A percentile compares a stretch with the other conserved stretches of the same genome.
Evolutionary conservation across 2,113 vertebrate genomes (phyloP).

Genomic region (Mormyrus iriodes): DNA sequence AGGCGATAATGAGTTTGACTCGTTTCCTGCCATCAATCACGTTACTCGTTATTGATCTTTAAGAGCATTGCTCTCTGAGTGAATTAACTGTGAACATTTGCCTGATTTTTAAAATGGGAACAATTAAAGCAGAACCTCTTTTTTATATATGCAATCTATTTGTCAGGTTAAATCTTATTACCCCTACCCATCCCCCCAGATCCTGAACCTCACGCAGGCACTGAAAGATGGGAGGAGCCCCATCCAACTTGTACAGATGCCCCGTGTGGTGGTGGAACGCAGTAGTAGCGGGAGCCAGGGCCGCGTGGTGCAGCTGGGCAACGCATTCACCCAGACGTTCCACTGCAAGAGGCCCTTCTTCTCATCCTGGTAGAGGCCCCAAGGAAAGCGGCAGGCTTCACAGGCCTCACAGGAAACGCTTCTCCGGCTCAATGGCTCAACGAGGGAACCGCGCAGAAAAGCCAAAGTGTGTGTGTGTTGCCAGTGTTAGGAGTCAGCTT

Average conservation of each 20-base stretch:
- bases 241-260: slow-evolving; percentile 92
- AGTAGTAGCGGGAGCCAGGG: slow-evolving; percentile 77
- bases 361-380: slow-evolving; percentile 77
- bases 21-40: not conserved
- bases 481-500: slow-evolving; percentile 35
- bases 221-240: slow-evolving; percentile 85
- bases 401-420: not conserved
- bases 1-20: not conserved
- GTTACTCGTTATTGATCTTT: not conserved
- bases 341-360: slow-evolving; percentile 94
- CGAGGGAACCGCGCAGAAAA: not conserved
- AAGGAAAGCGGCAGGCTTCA: slow-evolving; percentile 1
- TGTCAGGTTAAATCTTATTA: not conserved
- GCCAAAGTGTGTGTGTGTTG: slow-evolving; percentile 3
- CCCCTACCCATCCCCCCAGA: slow-evolving; percentile 51
- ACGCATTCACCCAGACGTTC: slow-evolving; percentile 88
- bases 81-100: not conserved
- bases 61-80: not conserved
- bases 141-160: not conserved
- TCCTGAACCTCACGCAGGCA: slow-evolving; percentile 89
- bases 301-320: slow-evolving; percentile 77
- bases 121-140: not conserved
- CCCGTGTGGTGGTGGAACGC: slow-evolving; percentile 86
- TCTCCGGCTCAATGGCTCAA: not conserved
- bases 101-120: not conserved